These are phyloP conservation scores for Gerris lacustris DNA, from an alignment of 2,888 invertebrate genomes.

Conservation along the genomic window DNA sequence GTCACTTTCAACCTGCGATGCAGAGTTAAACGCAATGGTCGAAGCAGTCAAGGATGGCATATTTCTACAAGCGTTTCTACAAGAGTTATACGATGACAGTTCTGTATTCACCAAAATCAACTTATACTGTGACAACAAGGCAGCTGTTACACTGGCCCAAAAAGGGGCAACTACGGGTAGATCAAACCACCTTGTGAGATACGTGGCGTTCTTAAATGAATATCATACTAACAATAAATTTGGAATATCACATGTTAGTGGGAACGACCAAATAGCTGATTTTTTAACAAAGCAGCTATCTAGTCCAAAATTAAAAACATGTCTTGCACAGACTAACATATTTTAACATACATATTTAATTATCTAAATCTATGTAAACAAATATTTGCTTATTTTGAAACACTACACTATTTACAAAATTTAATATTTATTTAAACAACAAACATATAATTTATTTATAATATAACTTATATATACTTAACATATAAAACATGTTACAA, in stretches of 20 bases:
- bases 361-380: background rate
- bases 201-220: background rate
- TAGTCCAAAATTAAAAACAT: background rate
- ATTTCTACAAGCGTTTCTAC: background rate
- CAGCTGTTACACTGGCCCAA: background rate
- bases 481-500: no score
- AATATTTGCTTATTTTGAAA: no score
- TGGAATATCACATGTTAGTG: background rate
- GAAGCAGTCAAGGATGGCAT: background rate
- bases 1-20: background rate
- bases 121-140: background rate
- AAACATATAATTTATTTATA: no score
- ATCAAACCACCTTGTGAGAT: background rate
- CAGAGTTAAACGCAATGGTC: background rate
- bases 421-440: no score
- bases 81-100: background rate
- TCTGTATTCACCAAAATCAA: background rate
- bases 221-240: background rate
- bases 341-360: background rate
- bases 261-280: background rate
- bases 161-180: background rate
- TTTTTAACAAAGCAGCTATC: background rate
- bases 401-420: no score
- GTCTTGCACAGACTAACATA: background rate
- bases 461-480: no score